phyloP scores from a whole-genome alignment of 2,797 vertebrate genomes.

The Oreortyx pictus region DNA sequence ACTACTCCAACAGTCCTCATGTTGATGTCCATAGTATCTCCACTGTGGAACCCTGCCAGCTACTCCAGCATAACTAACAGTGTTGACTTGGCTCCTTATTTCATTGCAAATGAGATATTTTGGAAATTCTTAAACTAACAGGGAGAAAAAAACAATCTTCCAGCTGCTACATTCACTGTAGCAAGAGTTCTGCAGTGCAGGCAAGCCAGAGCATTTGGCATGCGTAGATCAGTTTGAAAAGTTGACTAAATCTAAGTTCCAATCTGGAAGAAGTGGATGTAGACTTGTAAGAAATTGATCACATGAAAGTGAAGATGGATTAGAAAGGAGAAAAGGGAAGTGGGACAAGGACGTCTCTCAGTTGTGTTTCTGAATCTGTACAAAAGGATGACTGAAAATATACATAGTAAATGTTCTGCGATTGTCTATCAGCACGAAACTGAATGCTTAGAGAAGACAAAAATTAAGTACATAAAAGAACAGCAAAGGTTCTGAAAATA shows the following conservation, averaged over 20 bases:
- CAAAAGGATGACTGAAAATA: neutral
- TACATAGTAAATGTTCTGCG: neutral
- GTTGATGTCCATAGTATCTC: neutral
- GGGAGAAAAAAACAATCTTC: neutral
- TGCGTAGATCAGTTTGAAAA: accelerated
- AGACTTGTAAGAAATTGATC: neutral
- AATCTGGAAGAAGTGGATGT: neutral
- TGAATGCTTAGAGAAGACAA: neutral
- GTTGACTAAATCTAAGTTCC: neutral
- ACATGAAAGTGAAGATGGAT: neutral
- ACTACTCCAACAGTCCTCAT: neutral
- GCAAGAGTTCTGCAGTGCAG: neutral
- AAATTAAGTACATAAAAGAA: neutral
- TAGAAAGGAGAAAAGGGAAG: neutral
- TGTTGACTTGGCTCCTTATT: neutral
- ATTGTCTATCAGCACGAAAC: neutral
- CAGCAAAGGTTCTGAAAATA: neutral
- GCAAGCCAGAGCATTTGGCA: neutral
- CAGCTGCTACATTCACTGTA: neutral
- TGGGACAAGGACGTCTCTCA: neutral
- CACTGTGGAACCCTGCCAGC: neutral
- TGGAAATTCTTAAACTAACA: neutral
- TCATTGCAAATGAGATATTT: conserved; percentile 6
- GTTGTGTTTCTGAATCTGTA: neutral
- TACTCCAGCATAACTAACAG: neutral